These are phyloP conservation scores for Rhaphigaster nebulosa DNA, from an alignment of 2,888 invertebrate species.

Conservation along the genomic window DNA sequence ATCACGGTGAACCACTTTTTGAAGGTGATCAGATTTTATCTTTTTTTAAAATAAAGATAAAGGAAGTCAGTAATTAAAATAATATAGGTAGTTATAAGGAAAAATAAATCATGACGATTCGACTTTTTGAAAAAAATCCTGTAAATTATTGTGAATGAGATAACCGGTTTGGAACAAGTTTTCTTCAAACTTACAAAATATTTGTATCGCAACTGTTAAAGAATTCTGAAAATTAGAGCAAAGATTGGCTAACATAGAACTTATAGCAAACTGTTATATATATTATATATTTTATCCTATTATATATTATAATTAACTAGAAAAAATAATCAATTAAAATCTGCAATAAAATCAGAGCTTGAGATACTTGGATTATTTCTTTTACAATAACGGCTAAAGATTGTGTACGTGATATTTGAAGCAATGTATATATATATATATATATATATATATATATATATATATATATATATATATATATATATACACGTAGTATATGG, in stretches of 20 bases:
- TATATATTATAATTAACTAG: too few relatives aligned
- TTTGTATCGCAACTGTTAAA: not conserved
- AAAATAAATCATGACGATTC: not conserved
- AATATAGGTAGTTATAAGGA: not conserved
- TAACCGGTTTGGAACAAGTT: slow-evolving; percentile 14
- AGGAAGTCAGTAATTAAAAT: not conserved
- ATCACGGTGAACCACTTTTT: not conserved
- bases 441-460: too few relatives aligned
- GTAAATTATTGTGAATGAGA: not conserved
- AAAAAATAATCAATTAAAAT: not conserved
- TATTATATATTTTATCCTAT: too few relatives aligned
- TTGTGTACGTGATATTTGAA: not conserved
- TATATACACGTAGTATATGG: too few relatives aligned
- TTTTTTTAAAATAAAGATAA: not conserved
- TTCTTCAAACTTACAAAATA: slow-evolving; percentile 17
- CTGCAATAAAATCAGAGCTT: not conserved
- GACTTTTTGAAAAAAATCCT: not conserved
- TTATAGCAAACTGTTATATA: too few relatives aligned
- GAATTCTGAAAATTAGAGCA: not conserved
- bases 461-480: too few relatives aligned
- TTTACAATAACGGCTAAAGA: not conserved
- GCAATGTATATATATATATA: too few relatives aligned
- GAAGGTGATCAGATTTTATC: not conserved
- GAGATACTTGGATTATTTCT: not conserved
- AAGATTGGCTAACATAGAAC: not conserved